These are phyloP conservation scores for Pseudanteris insignis DNA, from an alignment of 2,888 invertebrate species.

Conservation along the genomic window DNA sequence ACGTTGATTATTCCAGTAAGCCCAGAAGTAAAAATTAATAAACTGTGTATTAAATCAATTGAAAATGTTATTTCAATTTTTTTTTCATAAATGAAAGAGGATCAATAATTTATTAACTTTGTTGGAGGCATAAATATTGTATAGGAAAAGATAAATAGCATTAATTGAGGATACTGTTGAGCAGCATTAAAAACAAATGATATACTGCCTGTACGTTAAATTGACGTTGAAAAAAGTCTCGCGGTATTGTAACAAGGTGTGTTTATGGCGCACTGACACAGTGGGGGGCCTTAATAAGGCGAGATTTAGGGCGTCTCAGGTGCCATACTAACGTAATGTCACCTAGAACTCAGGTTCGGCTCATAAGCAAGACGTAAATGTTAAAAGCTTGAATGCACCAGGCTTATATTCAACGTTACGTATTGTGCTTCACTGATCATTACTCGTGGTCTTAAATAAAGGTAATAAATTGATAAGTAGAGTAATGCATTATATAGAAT, in stretches of 20 bases:
- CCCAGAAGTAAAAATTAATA: no score
- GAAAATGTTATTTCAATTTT: no score
- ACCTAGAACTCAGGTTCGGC: slow-evolving; percentile 44
- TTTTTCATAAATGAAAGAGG: no score
- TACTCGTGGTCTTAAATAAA: no score
- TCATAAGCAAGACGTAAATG: slow-evolving; percentile 52
- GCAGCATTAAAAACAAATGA: slow-evolving; percentile 38
- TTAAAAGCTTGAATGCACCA: slow-evolving; percentile 50
- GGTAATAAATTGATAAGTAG: no score
- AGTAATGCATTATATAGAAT: no score
- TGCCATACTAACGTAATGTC: slow-evolving; percentile 54
- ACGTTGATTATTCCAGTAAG: no score
- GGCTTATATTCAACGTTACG: not conserved
- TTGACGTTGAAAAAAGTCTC: slow-evolving; percentile 39
- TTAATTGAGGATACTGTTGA: slow-evolving; percentile 34
- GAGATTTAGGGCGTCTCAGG: slow-evolving; percentile 59
- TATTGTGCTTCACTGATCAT: no score
- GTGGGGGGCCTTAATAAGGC: slow-evolving; percentile 53
- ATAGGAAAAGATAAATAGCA: no score
- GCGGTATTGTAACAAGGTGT: slow-evolving; percentile 35
- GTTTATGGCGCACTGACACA: slow-evolving; percentile 31
- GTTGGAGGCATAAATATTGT: no score
- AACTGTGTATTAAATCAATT: no score
- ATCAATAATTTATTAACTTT: no score
- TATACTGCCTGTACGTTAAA: slow-evolving; percentile 35